These are phyloP conservation scores for Phragmatobia fuliginosa DNA, from an alignment of 2,888 invertebrate genomes.

Conservation along the genomic window DNA sequence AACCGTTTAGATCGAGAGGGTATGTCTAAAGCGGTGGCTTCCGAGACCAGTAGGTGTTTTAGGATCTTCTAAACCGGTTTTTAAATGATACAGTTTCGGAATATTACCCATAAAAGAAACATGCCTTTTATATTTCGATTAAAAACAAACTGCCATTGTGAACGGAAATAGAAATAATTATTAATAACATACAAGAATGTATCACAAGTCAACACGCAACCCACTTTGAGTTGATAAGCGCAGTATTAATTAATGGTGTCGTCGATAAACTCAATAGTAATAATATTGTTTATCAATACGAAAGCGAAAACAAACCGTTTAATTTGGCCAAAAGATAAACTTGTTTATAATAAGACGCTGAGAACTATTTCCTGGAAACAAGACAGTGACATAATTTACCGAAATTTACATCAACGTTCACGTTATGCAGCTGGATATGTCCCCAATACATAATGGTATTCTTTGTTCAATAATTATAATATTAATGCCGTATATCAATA, in stretches of 20 bases:
- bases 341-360: constrained; percentile 62
- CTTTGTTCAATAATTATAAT: not conserved
- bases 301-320: constrained; percentile 73
- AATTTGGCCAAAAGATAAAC: constrained; percentile 61
- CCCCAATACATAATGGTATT: not conserved
- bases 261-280: constrained; percentile 67
- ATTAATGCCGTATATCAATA: not conserved
- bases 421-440: not conserved
- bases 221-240: constrained; percentile 69
- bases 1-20: too few relatives aligned
- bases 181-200: constrained; percentile 46
- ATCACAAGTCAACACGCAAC: constrained; percentile 54
- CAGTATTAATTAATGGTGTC: constrained; percentile 77
- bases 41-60: too few relatives aligned
- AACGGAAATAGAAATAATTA: constrained; percentile 49
- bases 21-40: too few relatives aligned
- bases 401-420: constrained; percentile 15
- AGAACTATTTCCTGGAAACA: constrained; percentile 60
- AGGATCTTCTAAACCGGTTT: not conserved
- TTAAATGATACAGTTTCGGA: not conserved
- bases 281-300: constrained; percentile 65
- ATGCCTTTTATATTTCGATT: not conserved
- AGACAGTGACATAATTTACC: constrained; percentile 37
- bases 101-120: not conserved
- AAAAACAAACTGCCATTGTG: constrained; percentile 27